Conservation (phyloP, 2,888 invertebrate genomes). For the Cyclophora punctaria region DNA sequence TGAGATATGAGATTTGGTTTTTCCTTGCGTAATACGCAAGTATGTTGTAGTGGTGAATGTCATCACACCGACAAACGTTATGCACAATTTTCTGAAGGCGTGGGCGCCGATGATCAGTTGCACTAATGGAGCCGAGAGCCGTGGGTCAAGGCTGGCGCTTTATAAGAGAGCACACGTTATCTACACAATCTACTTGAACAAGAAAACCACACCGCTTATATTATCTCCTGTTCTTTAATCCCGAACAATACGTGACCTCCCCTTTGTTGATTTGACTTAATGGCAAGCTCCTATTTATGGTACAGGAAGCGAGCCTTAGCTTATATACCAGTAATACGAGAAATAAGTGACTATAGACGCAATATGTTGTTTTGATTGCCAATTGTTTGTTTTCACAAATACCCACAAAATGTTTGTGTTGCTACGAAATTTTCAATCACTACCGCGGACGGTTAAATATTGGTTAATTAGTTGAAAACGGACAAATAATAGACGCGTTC, state of each 20-base stretch:
- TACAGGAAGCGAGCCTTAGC: too few relatives aligned
- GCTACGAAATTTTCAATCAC: conserved; percentile 13
- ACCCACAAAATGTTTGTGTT: conserved; percentile 4
- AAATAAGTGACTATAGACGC: background rate
- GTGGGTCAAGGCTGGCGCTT: conserved; percentile 29
- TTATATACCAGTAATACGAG: background rate
- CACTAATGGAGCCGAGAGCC: conserved; percentile 22
- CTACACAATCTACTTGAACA: conserved; percentile 17
- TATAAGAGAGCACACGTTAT: conserved; percentile 11
- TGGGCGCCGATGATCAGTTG: conserved; percentile 27
- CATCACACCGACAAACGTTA: conserved; percentile 3
- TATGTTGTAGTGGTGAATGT: background rate
- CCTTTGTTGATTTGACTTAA: conserved; percentile 12
- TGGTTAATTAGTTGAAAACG: conserved; percentile 32
- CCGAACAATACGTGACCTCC: conserved; percentile 12
- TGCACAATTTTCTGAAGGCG: conserved; percentile 18
- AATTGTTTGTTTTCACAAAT: conserved; percentile 3
- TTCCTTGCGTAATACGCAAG: too few relatives aligned
- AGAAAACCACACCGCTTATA: conserved; percentile 12
- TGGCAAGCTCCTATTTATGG: background rate
- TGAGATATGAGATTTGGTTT: too few relatives aligned
- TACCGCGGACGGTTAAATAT: conserved; percentile 25
- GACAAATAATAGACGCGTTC: conserved; percentile 22
- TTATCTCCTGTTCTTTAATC: conserved; percentile 13
- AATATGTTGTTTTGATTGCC: background rate